Evolutionary conservation across 2,113 vertebrate species (phyloP).

Genomic region (Fregetta grallaria): DNA sequence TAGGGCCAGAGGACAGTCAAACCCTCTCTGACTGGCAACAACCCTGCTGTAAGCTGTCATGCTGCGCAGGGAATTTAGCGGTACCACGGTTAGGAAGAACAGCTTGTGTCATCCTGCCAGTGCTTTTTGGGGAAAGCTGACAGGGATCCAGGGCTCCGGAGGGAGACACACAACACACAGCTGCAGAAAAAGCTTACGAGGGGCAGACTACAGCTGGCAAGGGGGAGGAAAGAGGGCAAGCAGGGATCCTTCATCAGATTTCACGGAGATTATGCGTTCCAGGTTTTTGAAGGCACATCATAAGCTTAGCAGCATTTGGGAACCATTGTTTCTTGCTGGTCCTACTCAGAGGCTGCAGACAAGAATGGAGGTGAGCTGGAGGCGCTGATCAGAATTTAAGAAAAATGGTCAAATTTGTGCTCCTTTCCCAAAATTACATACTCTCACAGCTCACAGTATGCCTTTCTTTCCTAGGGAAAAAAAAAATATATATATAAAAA

Average conservation of each 20-base stretch:
- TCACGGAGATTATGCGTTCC: constrained; percentile 13
- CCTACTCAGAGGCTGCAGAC: constrained; percentile 43
- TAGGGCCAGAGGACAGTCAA: background rate
- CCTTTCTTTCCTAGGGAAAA: constrained; percentile 18
- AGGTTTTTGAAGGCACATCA: constrained; percentile 57
- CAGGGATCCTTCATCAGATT: constrained; percentile 44
- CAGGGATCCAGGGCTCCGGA: background rate
- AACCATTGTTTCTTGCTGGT: constrained; percentile 37
- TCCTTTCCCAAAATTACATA: background rate
- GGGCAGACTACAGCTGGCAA: constrained; percentile 33
- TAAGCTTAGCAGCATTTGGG: constrained; percentile 64
- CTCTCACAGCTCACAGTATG: background rate
- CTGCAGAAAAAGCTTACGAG: constrained; percentile 2
- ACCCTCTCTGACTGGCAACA: background rate
- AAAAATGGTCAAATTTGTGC: constrained; percentile 11
- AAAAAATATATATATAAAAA: no score
- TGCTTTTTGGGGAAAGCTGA: background rate
- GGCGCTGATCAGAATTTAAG: background rate
- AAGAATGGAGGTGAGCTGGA: constrained; percentile 26
- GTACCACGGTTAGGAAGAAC: background rate
- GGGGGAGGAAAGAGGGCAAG: constrained; percentile 3
- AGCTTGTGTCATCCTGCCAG: background rate
- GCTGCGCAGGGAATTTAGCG: background rate
- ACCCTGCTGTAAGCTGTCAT: background rate
- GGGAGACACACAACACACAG: constrained; percentile 21